Evolutionary conservation across 2,113 vertebrate species (phyloP).

Genomic region (Cyanoderma ruficeps): DNA sequence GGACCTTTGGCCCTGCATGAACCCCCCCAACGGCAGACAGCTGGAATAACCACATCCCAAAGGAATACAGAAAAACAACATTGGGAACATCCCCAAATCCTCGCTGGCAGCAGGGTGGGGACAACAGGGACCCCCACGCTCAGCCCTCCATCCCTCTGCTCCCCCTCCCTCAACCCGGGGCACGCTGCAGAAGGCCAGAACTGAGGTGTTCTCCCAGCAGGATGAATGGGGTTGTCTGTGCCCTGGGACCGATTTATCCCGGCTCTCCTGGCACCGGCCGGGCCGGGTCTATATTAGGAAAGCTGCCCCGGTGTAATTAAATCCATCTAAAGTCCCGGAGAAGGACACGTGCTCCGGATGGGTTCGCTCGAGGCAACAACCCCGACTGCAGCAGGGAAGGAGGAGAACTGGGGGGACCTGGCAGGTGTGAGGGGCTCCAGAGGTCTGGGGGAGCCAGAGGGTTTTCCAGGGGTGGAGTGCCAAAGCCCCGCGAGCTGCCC

Average conservation of each 20-base stretch:
- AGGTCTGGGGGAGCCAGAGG: rapidly evolving
- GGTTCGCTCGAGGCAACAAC: constrained; percentile 25
- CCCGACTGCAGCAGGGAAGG: neutral
- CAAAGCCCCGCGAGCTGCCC: neutral
- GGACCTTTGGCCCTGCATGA: neutral
- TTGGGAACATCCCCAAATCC: neutral
- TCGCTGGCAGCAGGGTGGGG: rapidly evolving
- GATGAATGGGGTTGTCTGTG: constrained; percentile 24
- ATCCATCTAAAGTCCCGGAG: constrained; percentile 16
- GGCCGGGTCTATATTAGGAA: constrained; percentile 57
- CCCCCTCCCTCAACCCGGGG: rapidly evolving
- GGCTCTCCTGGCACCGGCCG: constrained; percentile 14
- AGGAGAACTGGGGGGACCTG: neutral
- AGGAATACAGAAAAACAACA: neutral
- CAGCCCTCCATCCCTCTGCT: neutral
- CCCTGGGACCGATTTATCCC: constrained; percentile 38
- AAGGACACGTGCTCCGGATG: neutral
- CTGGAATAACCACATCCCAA: neutral
- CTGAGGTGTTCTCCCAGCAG: neutral
- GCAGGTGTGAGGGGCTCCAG: neutral
- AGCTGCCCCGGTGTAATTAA: constrained; percentile 63
- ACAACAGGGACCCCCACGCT: neutral
- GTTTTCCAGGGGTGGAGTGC: neutral
- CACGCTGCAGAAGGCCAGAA: neutral
- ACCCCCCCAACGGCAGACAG: rapidly evolving